A percentile compares a stretch with the other conserved stretches of the same genome.
Evolutionary conservation across 1,140 invertebrate species (phyloP).

Genomic region (Brachionus plicatilis): DNA sequence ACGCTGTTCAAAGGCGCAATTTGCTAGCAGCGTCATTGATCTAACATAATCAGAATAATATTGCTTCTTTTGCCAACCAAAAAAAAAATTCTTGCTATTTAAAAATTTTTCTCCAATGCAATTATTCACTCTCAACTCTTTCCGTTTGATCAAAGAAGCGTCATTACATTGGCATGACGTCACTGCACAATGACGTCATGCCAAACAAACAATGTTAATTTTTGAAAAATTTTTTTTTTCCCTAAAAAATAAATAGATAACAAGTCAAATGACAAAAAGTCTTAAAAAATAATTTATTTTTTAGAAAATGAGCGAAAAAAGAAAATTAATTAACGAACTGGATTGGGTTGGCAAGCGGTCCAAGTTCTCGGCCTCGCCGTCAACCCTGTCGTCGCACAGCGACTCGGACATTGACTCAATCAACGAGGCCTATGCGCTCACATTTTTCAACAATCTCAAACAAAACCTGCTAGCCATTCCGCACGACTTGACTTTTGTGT

Average conservation of each 20-base stretch:
- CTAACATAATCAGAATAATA: neutral
- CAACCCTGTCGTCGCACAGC: neutral
- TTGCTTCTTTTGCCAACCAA: neutral
- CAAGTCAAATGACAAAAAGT: no score
- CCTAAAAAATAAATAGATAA: no score
- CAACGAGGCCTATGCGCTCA: neutral
- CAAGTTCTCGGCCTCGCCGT: neutral
- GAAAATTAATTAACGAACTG: neutral
- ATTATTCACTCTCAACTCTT: no score
- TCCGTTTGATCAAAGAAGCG: no score
- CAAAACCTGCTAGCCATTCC: neutral
- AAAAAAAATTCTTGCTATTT: no score
- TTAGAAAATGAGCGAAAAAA: neutral
- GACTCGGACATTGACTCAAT: neutral
- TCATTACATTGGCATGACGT: no score
- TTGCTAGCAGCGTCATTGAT: neutral
- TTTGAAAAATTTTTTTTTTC: no score
- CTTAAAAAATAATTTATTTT: neutral
- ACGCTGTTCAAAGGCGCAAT: neutral
- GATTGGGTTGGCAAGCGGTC: neutral
- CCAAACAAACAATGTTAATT: no score
- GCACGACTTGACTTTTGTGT: neutral
- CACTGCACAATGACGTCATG: no score
- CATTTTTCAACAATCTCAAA: constrained; percentile 1
- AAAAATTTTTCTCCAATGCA: no score